Evolutionary conservation across 1,140 invertebrate genomes (phyloP).

Genomic region (Nilaparvata lugens): DNA sequence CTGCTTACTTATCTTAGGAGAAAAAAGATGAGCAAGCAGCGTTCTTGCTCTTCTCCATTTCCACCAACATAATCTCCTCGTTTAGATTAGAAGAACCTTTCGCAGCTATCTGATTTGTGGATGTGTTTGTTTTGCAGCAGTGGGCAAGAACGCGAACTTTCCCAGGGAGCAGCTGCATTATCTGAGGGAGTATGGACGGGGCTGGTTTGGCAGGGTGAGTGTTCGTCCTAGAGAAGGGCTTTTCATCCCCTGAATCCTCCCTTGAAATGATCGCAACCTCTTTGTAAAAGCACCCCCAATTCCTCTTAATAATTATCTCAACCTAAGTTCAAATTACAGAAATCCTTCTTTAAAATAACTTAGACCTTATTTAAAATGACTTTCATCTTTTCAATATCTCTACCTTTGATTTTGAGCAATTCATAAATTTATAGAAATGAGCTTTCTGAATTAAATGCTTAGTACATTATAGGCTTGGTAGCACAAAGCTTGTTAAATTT

Average conservation of each 20-base stretch:
- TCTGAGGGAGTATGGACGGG: conserved; percentile 68
- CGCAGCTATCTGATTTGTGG: not conserved
- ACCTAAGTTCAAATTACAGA: not conserved
- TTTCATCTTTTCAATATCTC: too few species aligned
- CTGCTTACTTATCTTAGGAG: not conserved
- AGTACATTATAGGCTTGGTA: too few species aligned
- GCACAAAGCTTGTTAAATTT: too few species aligned
- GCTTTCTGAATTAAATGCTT: too few species aligned
- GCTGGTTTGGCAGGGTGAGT: conserved; percentile 78
- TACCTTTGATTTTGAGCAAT: too few species aligned
- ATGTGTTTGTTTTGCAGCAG: conserved; percentile 35
- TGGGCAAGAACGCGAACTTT: conserved; percentile 53
- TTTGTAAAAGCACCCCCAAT: not conserved
- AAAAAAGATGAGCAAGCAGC: not conserved
- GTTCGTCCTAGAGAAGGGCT: not conserved
- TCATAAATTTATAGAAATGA: too few species aligned
- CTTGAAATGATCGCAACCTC: not conserved
- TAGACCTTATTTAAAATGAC: too few species aligned
- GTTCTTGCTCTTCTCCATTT: not conserved
- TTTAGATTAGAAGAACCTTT: not conserved
- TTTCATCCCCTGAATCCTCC: not conserved
- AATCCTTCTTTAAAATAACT: too few species aligned
- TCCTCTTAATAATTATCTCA: not conserved
- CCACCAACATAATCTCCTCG: not conserved
- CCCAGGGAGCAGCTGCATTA: conserved; percentile 71